Evolutionary conservation across 2,113 vertebrate genomes (phyloP).

Genomic region (Tyto alba): DNA sequence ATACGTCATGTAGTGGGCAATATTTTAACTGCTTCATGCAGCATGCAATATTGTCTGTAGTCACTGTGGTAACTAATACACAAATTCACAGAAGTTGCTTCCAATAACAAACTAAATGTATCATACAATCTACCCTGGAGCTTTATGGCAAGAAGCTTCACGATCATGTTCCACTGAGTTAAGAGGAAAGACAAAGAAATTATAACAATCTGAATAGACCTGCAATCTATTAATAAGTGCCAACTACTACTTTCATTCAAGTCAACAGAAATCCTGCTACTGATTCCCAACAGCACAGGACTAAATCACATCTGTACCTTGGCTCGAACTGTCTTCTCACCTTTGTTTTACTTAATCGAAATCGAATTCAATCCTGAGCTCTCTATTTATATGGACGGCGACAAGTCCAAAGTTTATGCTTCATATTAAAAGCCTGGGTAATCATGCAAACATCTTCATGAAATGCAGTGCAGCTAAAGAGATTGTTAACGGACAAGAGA

Average conservation of each 20-base stretch:
- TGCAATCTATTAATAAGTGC: background rate
- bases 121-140: background rate
- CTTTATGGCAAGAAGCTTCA: conserved; percentile 30
- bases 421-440: background rate
- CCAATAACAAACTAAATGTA: conserved; percentile 46
- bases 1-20: background rate
- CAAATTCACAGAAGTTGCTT: conserved; percentile 1
- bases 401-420: background rate
- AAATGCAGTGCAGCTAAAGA: background rate
- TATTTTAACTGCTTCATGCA: background rate
- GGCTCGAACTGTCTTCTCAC: background rate
- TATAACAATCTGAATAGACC: background rate
- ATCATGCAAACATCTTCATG: background rate
- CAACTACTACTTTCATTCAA: background rate
- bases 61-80: conserved; percentile 26
- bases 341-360: background rate
- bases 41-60: background rate
- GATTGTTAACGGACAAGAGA: background rate
- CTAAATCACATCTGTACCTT: background rate
- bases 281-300: background rate
- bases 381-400: background rate
- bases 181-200: background rate
- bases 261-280: background rate
- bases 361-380: no score
- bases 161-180: background rate